phyloP scores from a whole-genome alignment of 2,888 invertebrate genomes.

The Drosophila austrosaltans region DNA sequence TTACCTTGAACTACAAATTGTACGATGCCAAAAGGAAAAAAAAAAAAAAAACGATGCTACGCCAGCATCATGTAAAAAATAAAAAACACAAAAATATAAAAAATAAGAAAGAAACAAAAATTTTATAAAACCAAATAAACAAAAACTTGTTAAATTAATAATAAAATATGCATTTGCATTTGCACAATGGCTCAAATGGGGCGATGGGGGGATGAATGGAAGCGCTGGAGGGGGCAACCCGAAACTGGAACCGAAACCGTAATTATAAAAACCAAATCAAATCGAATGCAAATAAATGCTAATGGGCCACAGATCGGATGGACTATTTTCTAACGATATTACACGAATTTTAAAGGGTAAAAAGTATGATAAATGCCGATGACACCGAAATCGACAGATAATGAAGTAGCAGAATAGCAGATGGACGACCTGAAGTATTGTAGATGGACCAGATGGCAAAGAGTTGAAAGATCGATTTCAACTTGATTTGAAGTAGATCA shows the following conservation, averaged over 20 bases:
- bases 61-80: constrained; percentile 23
- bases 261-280: constrained; percentile 18
- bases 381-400: constrained; percentile 12
- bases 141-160: constrained; percentile 64
- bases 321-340: constrained; percentile 10
- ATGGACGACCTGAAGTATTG: not conserved
- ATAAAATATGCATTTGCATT: constrained; percentile 40
- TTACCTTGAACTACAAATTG: constrained; percentile 77
- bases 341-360: constrained; percentile 10
- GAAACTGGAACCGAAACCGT: constrained; percentile 32
- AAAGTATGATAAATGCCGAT: constrained; percentile 20
- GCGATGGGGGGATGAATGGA: constrained; percentile 9
- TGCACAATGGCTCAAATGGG: constrained; percentile 21
- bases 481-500: too few species aligned
- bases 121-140: constrained; percentile 35
- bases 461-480: not conserved
- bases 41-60: constrained; percentile 13
- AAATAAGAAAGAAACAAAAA: constrained; percentile 13
- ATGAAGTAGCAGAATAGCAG: not conserved
- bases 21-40: constrained; percentile 25
- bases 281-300: constrained; percentile 45
- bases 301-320: constrained; percentile 21
- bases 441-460: not conserved
- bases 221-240: constrained; percentile 2
- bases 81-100: constrained; percentile 14